Percentiles rank a stretch among this genome's conserved stretches.
These are phyloP conservation scores for Apis laboriosa DNA, from an alignment of 1,140 invertebrate species.

Conservation along the genomic window DNA sequence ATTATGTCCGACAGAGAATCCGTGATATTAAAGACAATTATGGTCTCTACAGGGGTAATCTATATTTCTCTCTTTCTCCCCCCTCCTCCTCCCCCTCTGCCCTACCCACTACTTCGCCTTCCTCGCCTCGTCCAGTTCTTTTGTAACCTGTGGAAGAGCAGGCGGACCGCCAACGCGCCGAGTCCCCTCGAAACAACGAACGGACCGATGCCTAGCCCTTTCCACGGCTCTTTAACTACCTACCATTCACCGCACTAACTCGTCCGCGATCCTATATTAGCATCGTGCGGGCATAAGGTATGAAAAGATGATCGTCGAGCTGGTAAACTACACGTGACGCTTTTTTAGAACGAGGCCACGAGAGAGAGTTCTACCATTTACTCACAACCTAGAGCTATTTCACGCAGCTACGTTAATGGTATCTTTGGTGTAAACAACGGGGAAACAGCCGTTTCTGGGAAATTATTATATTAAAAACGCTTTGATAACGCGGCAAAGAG, in stretches of 20 bases:
- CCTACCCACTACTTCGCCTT: background rate
- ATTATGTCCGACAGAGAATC: slow-evolving; percentile 59
- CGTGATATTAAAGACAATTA: slow-evolving; percentile 63
- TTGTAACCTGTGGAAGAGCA: slow-evolving; percentile 36
- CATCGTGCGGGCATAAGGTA: background rate
- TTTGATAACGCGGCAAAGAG: background rate
- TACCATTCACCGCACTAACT: slow-evolving; percentile 14
- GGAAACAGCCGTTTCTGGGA: background rate
- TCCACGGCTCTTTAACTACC: slow-evolving; percentile 20
- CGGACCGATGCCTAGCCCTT: slow-evolving; percentile 1
- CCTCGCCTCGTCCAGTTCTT: slow-evolving; percentile 20
- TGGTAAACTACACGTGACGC: slow-evolving; percentile 14
- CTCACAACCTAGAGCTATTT: background rate
- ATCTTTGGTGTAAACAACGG: background rate
- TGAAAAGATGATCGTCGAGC: slow-evolving; percentile 10
- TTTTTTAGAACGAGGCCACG: slow-evolving; percentile 21
- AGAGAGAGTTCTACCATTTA: background rate
- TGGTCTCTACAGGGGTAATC: slow-evolving; percentile 44
- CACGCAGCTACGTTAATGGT: background rate
- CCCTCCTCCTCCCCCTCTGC: background rate
- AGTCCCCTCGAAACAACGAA: slow-evolving; percentile 17
- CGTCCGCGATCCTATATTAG: slow-evolving; percentile 2
- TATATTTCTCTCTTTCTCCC: slow-evolving; percentile 30
- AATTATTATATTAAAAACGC: slow-evolving; percentile 14
- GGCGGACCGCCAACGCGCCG: slow-evolving; percentile 10